Evolutionary conservation across 2,888 invertebrate species (phyloP).

Genomic region (Atrina japonica): DNA sequence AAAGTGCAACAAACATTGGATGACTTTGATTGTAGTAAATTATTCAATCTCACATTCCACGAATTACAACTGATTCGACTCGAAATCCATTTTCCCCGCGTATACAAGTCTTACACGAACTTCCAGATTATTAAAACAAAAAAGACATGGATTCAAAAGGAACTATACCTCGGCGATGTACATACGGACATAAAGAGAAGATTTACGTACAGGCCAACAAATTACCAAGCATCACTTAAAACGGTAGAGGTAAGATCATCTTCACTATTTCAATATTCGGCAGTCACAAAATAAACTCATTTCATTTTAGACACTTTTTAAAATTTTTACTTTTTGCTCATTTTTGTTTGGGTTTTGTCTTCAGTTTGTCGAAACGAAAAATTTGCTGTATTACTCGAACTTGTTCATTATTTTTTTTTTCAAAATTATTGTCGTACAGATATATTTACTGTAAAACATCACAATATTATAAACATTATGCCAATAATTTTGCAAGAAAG

Average conservation of each 20-base stretch:
- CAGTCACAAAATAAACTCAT: too few relatives aligned
- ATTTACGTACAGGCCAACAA: slow-evolving; percentile 82
- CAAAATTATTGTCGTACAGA: too few relatives aligned
- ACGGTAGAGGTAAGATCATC: slow-evolving; percentile 79
- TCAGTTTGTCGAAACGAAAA: too few relatives aligned
- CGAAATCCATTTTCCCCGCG: slow-evolving; percentile 70
- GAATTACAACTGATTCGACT: slow-evolving; percentile 83
- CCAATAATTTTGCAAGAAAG: too few relatives aligned
- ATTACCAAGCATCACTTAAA: slow-evolving; percentile 83
- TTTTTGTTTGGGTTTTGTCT: too few relatives aligned
- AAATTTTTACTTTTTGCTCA: too few relatives aligned
- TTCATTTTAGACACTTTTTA: too few relatives aligned
- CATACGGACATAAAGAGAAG: slow-evolving; percentile 81
- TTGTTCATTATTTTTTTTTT: too few relatives aligned
- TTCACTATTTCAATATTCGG: too few relatives aligned
- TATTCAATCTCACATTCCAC: slow-evolving; percentile 83
- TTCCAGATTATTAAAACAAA: slow-evolving; percentile 24
- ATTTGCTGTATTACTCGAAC: too few relatives aligned
- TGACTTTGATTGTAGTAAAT: slow-evolving; percentile 81
- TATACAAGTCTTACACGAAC: background rate
- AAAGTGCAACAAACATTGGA: slow-evolving; percentile 35
- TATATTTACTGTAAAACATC: too few relatives aligned
- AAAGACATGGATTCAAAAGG: slow-evolving; percentile 35
- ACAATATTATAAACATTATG: too few relatives aligned
- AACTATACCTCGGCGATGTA: slow-evolving; percentile 83